Conservation (phyloP, 1,140 invertebrate genomes). For the Zelostemma sp. region DNA sequence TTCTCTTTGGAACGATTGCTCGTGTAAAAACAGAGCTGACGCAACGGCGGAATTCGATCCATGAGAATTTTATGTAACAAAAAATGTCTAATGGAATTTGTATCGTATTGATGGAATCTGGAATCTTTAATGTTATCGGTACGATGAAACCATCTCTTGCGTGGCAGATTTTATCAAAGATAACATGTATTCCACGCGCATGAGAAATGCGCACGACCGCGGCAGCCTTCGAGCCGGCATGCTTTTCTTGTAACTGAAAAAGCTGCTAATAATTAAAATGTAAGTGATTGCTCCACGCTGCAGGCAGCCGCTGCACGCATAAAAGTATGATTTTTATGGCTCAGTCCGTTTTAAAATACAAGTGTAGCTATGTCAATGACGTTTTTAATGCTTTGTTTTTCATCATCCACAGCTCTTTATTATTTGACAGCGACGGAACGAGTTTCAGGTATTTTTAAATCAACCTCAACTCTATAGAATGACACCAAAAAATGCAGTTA, state of each 20-base stretch:
- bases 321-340: neutral
- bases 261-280: slow-evolving; percentile 4
- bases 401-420: neutral
- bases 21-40: neutral
- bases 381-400: slow-evolving; percentile 1
- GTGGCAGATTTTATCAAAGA: neutral
- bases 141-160: neutral
- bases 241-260: neutral
- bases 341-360: neutral
- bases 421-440: slow-evolving; percentile 3
- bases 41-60: too few species aligned
- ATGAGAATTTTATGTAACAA: too few species aligned
- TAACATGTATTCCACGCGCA: neutral
- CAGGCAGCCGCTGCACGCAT: neutral
- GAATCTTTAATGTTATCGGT: neutral
- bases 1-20: neutral
- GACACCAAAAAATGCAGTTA: neutral
- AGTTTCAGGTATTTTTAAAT: slow-evolving; percentile 5
- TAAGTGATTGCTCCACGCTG: neutral
- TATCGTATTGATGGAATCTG: too few species aligned
- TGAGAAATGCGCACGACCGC: neutral
- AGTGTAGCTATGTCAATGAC: slow-evolving; percentile 6
- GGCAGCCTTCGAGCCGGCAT: neutral
- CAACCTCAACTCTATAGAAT: neutral
- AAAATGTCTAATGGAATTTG: too few species aligned